Evolutionary conservation across 2,113 vertebrate species (phyloP).

Genomic region (Mustelus asterias): DNA sequence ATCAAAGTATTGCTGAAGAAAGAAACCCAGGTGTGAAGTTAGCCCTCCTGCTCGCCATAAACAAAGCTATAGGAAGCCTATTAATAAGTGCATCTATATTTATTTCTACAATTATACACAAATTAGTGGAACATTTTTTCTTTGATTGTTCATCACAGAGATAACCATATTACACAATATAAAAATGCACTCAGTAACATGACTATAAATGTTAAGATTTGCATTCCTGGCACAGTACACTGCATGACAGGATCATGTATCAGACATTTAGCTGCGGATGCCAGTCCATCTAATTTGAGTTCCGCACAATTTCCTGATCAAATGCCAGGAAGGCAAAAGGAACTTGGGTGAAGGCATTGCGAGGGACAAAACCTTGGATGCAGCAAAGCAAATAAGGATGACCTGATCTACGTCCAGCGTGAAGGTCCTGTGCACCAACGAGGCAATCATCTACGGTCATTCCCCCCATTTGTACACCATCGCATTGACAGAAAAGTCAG

Average conservation of each 20-base stretch:
- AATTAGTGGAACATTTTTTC: not conserved
- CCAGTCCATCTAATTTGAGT: not conserved
- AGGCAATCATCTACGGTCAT: not conserved
- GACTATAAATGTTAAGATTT: not conserved
- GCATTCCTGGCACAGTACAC: not conserved
- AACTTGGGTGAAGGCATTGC: not conserved
- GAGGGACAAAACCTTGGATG: not conserved
- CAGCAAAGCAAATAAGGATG: not conserved
- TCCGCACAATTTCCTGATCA: not conserved
- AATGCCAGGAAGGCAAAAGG: not conserved
- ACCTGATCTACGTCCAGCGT: not conserved
- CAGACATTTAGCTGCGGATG: not conserved
- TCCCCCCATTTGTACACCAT: not conserved
- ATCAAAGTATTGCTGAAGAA: not conserved
- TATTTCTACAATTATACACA: not conserved
- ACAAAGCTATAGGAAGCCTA: not conserved
- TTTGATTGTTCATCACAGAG: not conserved
- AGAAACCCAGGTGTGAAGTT: not conserved
- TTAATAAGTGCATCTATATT: not conserved
- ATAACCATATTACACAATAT: not conserved
- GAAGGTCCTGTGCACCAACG: not conserved
- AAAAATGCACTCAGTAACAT: not conserved
- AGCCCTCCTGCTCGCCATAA: not conserved
- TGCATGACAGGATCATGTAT: not conserved
- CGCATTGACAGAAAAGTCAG: not conserved